phyloP scores from a whole-genome alignment of 2,113 vertebrate genomes.

The Lota lota region DNA sequence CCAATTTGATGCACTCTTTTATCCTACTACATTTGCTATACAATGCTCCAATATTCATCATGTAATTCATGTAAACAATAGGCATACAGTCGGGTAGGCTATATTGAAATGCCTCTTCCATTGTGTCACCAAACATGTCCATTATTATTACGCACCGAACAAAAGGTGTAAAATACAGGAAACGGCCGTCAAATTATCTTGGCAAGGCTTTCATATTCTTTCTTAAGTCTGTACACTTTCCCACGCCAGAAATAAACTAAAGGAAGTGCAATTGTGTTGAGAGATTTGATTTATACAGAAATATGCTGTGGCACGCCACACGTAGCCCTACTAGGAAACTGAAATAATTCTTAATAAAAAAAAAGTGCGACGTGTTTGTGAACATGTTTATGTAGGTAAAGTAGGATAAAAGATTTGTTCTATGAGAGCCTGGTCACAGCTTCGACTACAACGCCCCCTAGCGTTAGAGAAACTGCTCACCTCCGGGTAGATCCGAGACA shows the following conservation, averaged over 20 bases:
- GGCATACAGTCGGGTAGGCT: constrained; percentile 10
- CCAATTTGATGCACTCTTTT: background rate
- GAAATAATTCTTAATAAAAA: background rate
- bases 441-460: constrained; percentile 71
- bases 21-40: constrained; percentile 30
- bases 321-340: background rate
- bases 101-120: constrained; percentile 85
- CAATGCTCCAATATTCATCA: background rate
- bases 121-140: constrained; percentile 84
- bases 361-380: constrained; percentile 26
- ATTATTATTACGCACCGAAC: constrained; percentile 85
- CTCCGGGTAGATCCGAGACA: constrained; percentile 78
- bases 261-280: constrained; percentile 98
- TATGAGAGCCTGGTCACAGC: constrained; percentile 4
- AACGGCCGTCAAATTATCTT: constrained; percentile 87
- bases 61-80: constrained; percentile 18
- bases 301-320: constrained; percentile 60
- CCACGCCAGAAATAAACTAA: constrained; percentile 98
- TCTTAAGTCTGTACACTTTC: constrained; percentile 86
- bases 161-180: constrained; percentile 97
- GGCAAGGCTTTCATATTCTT: constrained; percentile 87
- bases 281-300: constrained; percentile 73
- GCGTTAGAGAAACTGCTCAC: constrained; percentile 72
- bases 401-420: background rate
- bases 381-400: constrained; percentile 28